Evolutionary conservation across 1,140 invertebrate species (phyloP).

Genomic region (Anadara kagoshimensis): DNA sequence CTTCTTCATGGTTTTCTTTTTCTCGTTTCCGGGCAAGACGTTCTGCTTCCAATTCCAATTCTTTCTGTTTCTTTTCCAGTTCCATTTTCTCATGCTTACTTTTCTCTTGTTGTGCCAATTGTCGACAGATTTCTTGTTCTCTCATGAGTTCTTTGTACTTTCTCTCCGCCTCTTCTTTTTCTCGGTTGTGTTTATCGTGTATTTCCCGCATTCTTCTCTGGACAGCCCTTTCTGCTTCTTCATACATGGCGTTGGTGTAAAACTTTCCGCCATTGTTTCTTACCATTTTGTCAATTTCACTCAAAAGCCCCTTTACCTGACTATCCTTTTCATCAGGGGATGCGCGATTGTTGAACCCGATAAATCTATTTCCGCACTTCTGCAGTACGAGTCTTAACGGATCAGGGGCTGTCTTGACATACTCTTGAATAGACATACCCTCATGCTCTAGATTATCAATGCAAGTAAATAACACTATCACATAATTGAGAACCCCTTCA

Average conservation of each 20-base stretch:
- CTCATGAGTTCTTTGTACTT: too few relatives aligned
- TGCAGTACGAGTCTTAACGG: not conserved
- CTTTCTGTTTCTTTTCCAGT: too few relatives aligned
- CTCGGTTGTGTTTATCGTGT: too few relatives aligned
- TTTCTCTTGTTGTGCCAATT: too few relatives aligned
- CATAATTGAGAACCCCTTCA: not conserved
- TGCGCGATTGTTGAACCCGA: slow-evolving; percentile 18
- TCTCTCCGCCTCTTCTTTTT: too few relatives aligned
- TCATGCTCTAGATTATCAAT: slow-evolving; percentile 5
- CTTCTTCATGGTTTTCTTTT: too few relatives aligned
- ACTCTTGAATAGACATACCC: not conserved
- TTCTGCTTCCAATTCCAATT: too few relatives aligned
- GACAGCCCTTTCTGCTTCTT: slow-evolving; percentile 9
- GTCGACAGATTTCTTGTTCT: too few relatives aligned
- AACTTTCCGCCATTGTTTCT: not conserved
- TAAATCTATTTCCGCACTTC: not conserved
- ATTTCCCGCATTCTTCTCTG: not conserved
- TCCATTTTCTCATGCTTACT: too few relatives aligned
- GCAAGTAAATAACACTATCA: slow-evolving; percentile 18
- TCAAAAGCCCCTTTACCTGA: not conserved
- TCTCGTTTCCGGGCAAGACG: too few relatives aligned
- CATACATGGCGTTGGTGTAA: slow-evolving; percentile 19
- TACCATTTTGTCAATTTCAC: slow-evolving; percentile 1
- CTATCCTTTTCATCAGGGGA: not conserved
- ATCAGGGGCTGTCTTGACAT: not conserved